Conservation (phyloP, 2,888 invertebrate species). For the Anaspis maculata region DNA sequence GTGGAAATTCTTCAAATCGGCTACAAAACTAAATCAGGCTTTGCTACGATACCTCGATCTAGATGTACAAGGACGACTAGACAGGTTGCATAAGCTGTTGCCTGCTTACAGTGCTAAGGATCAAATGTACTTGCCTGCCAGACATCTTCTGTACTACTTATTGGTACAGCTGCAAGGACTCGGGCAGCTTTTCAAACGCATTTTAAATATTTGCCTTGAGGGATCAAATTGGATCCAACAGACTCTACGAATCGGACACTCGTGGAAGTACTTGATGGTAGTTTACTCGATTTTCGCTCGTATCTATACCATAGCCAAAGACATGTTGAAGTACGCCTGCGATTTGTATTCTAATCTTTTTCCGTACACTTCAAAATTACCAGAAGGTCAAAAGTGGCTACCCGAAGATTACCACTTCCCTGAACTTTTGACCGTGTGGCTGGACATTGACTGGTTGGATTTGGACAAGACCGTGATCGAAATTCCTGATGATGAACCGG, state of each 20-base stretch:
- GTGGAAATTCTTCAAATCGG: constrained; percentile 44
- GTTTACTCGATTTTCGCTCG: constrained; percentile 41
- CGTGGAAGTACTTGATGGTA: constrained; percentile 40
- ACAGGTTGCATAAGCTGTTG: constrained; percentile 20
- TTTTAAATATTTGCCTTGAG: constrained; percentile 35
- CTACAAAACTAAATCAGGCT: constrained; percentile 42
- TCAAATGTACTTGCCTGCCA: constrained; percentile 38
- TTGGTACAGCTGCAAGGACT: constrained; percentile 44
- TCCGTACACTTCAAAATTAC: constrained; percentile 31
- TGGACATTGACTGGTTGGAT: constrained; percentile 39
- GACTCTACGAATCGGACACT: constrained; percentile 41
- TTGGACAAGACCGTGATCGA: constrained; percentile 24
- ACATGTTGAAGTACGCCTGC: constrained; percentile 37
- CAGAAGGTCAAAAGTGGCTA: constrained; percentile 37
- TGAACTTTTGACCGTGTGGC: constrained; percentile 39
- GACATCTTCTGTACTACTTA: constrained; percentile 43
- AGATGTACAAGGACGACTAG: constrained; percentile 30
- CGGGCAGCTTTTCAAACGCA: constrained; percentile 39
- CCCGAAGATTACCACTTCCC: constrained; percentile 38
- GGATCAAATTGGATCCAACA: constrained; percentile 35
- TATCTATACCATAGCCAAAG: constrained; percentile 39
- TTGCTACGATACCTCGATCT: constrained; percentile 39
- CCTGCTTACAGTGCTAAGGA: constrained; percentile 13
- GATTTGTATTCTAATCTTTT: constrained; percentile 39
- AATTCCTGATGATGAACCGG: constrained; percentile 14